Evolutionary conservation across 2,797 vertebrate species (phyloP), one percentile per base, ranked within the genome.

Genomic region (Cheirogaleus major): DNA sequence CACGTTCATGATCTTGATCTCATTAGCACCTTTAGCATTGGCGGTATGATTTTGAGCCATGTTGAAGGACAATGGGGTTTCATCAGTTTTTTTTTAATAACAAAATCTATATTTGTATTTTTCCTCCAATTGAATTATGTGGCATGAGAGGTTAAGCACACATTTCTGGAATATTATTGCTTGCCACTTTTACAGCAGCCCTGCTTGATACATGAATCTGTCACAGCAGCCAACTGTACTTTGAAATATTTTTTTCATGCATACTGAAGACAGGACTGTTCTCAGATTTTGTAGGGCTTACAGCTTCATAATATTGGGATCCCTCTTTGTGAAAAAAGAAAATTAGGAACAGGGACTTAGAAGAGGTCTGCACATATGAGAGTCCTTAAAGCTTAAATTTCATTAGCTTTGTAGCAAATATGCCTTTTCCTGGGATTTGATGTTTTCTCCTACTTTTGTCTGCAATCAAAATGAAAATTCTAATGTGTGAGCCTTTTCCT

Each of bases 401-500:
- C 50, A 27, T 85, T 90, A 83, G 22, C n/a, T 76, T 73, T 89
- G 18, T 15, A 55, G n/a, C 57, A 45, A 41, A 7, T 67, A 25
- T 73, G 27, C 43, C 10, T 72, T 10, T 32, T 83, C 70, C 61
- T 55, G 73, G 22, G 35, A 48, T 48, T 85, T 73, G 52, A 27
- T 27, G n/a, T 2, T 89, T 78, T 76, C 38, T 59, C 27, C 48
- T 65, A 8, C 17, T 86, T 72, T 61, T 55, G 20, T 89, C 75
- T 93, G 13, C 8, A 83, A 50, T 87, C 13, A 95, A 89, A 89
- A 72, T 93, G 57, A 85, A 52, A 12, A 17, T 76, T 92, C 65
- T 65, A 91, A 95, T 12, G 38, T n/a, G 69, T 69, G 22, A 2
- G 0, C 10, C 59, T 70, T 93, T 83, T 48, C 15, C 11, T 25